Percentiles rank a stretch among this genome's conserved stretches.
Evolutionary conservation across 2,797 vertebrate genomes (phyloP).

Genomic region (Gymnopithys bicolor): DNA sequence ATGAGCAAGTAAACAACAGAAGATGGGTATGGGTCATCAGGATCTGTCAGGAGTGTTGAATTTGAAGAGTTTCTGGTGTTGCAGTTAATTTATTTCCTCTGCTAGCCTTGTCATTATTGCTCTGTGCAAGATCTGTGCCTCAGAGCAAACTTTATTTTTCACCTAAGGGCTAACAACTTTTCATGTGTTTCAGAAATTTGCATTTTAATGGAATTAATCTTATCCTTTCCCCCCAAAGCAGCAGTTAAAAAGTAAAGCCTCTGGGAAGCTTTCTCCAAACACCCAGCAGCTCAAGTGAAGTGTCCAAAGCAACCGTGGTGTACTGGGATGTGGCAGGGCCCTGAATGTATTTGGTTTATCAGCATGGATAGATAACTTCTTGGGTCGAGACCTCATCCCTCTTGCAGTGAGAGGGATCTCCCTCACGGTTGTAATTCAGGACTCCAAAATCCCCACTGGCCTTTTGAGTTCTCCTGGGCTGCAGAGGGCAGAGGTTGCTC

Average conservation of each 20-base stretch:
- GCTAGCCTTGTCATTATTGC: neutral
- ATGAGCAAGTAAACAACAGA: neutral
- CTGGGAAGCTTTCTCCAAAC: neutral
- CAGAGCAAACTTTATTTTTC: neutral
- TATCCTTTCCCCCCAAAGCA: neutral
- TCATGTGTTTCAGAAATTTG: neutral
- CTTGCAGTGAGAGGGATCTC: neutral
- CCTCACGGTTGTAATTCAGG: accelerated
- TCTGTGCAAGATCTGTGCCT: neutral
- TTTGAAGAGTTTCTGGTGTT: neutral
- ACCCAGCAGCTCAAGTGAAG: neutral
- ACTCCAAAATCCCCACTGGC: neutral
- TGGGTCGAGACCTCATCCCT: neutral
- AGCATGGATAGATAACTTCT: neutral
- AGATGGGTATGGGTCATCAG: neutral
- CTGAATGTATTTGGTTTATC: neutral
- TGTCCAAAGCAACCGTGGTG: neutral
- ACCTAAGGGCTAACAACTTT: neutral
- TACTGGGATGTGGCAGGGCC: neutral
- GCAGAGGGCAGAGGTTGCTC: neutral
- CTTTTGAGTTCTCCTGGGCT: neutral
- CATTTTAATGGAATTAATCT: slow-evolving; percentile 22
- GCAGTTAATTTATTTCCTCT: neutral
- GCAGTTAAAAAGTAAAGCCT: neutral
- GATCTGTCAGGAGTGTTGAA: neutral